Evolutionary conservation across 2,888 invertebrate species (phyloP).

Genomic region (Sipha maydis): DNA sequence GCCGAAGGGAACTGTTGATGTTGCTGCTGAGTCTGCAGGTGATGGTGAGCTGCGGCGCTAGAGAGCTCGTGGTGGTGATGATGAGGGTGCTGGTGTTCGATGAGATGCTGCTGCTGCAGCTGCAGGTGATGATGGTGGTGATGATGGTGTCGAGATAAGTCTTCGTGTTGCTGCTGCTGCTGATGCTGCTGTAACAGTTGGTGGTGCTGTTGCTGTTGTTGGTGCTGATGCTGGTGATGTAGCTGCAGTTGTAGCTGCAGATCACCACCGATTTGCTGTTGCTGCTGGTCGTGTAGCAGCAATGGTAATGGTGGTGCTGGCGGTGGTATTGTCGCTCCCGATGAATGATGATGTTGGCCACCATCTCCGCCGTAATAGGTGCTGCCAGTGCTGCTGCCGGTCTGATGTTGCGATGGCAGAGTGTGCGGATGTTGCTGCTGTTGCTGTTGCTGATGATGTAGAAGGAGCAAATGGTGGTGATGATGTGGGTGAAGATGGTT

Average conservation of each 20-base stretch:
- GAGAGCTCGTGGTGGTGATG: slow-evolving; percentile 36
- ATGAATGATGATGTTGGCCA: slow-evolving; percentile 21
- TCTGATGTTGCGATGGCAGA: background rate
- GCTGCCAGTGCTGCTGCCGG: background rate
- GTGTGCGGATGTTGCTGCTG: slow-evolving; percentile 22
- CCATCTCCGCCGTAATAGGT: slow-evolving; percentile 18
- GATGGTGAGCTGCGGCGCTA: background rate
- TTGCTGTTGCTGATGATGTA: slow-evolving; percentile 49
- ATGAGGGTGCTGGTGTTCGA: slow-evolving; percentile 26
- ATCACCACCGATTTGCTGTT: slow-evolving; percentile 32
- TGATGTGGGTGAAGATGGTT: slow-evolving; percentile 44
- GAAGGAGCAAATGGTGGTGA: slow-evolving; percentile 10
- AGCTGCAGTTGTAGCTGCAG: slow-evolving; percentile 1
- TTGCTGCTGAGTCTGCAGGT: slow-evolving; percentile 30
- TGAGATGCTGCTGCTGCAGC: slow-evolving; percentile 38
- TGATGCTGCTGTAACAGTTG: slow-evolving; percentile 5
- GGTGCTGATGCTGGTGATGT: slow-evolving; percentile 27
- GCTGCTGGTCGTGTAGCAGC: slow-evolving; percentile 32
- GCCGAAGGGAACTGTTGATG: slow-evolving; percentile 15
- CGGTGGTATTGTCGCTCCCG: background rate
- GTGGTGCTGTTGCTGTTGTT: slow-evolving; percentile 8
- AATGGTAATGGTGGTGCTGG: slow-evolving; percentile 22
- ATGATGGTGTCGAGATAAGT: slow-evolving; percentile 37
- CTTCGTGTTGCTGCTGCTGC: slow-evolving; percentile 44
- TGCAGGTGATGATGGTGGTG: slow-evolving; percentile 41